Conservation (phyloP, 2,888 invertebrate species). For the Aporophyla lueneburgensis region DNA sequence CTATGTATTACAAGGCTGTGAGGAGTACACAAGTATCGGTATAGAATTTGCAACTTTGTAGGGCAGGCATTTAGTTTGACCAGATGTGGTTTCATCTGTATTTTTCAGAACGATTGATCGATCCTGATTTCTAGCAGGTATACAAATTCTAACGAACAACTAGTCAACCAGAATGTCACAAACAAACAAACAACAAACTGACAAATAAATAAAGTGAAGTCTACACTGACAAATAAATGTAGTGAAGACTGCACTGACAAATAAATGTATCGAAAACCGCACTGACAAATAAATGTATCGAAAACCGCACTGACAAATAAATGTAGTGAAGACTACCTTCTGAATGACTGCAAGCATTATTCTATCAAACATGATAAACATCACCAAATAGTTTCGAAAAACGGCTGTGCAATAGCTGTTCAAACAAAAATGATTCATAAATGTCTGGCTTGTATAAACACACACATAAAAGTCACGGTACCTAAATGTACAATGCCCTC, state of each 20-base stretch:
- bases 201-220: background rate
- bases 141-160: background rate
- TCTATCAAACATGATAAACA: background rate
- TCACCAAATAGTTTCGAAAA: background rate
- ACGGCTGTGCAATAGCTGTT: background rate
- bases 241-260: too few species aligned
- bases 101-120: background rate
- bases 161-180: background rate
- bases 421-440: constrained; percentile 26
- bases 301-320: background rate
- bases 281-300: too few species aligned
- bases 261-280: too few species aligned
- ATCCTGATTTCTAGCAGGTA: too few species aligned
- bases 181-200: too few species aligned
- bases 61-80: background rate
- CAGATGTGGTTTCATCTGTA: background rate
- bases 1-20: constrained; percentile 12
- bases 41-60: background rate
- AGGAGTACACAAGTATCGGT: background rate
- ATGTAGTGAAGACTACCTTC: background rate
- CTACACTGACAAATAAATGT: too few species aligned
- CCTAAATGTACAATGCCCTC: constrained; percentile 40
- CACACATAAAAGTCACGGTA: background rate
- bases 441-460: background rate
- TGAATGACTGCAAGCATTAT: background rate